Base-by-base conservation (phyloP, 2,113 vertebrate genomes). In the Sialia sialis region DNA sequence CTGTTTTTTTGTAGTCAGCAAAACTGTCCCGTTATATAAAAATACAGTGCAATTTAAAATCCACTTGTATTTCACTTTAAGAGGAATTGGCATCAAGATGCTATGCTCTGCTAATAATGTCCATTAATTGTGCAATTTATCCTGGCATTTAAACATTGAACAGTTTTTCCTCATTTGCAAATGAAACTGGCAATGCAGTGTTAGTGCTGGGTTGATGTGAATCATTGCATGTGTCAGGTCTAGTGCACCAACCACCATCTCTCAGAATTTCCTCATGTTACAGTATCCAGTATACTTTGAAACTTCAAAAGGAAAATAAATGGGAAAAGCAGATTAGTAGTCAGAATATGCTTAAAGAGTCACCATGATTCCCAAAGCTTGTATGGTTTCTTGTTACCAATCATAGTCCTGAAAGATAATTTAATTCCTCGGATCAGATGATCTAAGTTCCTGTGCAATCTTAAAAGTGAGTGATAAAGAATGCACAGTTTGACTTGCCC, bases 61-160 rank as follows among this genome's bases (percentile, higher is more conserved):
- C 87, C 56, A 56, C 86, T 95, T 92, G 64, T 68, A 94, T 95
- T 93, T 83, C 56, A 13, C 27, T 84, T 43, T 76, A 72, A 89
- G 73, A 85, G 1, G 17, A 84, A 90, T 60, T 58, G 94, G 94
- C 5, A 9, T 82, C 84, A 59, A 68, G 87, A 79, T 76, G 80
- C 84, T 90, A 41, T 11, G 54, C 84, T 96, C 84, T 3, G 4
- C 48, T 58, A 91, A 74, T 84, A 91, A 95, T 49, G 62, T 78
- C 89, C 90, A 48, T 93, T 95, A 95, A 88, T 86, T 92, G 68
- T 89, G 78, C 21, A 30, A 86, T 97, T 94, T 93, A 90, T 89
- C 92, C 88, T 78, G 84, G 78, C 64, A 77, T 87, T 97, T 76
- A 87, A 94, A 76, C 84, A 34, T 2, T 39, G 89, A 86, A 77